Base-by-base conservation (phyloP, 2,113 vertebrate species). In the Limnothrissa miodon region DNA sequence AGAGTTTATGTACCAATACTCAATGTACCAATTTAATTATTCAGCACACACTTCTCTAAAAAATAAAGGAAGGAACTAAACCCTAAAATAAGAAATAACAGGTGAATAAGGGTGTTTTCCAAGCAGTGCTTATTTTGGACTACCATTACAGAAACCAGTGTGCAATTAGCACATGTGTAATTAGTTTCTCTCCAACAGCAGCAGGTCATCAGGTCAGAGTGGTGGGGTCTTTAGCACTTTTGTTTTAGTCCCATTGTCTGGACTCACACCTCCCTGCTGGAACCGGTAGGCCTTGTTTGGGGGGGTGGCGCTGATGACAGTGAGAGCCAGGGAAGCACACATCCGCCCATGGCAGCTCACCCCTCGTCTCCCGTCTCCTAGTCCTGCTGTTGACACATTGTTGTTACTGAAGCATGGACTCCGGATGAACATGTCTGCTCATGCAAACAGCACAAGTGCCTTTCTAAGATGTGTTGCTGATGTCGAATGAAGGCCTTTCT, bases 151-250 rank as follows among this genome's bases (percentile, higher is more conserved):
- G 15, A 36, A 74, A 36, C 15, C 62, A 15, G 29, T 74, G 66
- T 74, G 25, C 33, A 74, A 36, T 74, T 74, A 74, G 66, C 66
- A 74, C 29, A 29, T 74, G 29, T 74, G 66, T n/a, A 74, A 62
- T 25, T 29, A 62, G 62, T 29, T 11, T 0, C 62, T 19, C 66
- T 2, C 66, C 9, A 11, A 74, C 66, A 74, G 66, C 17, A 74
- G 66, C 66, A 74, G 33, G 66, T 36, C 66, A 74, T 74, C 36
- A 74, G 66, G 19, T 13, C 9, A 19, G 66, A 29, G 10, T 13
- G 11, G 10, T 36, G 62, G 29, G 62, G 62, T 1, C 29, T 36
- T 70, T 70, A 29, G 29, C 62, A 70, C 62, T 15, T 74, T 36
- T 10, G 36, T 39, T 74, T 21, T 36, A n/a, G 66, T 74, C 29